phyloP scores from a whole-genome alignment of 1,140 invertebrate genomes.

The Meteorus sp. region DNA sequence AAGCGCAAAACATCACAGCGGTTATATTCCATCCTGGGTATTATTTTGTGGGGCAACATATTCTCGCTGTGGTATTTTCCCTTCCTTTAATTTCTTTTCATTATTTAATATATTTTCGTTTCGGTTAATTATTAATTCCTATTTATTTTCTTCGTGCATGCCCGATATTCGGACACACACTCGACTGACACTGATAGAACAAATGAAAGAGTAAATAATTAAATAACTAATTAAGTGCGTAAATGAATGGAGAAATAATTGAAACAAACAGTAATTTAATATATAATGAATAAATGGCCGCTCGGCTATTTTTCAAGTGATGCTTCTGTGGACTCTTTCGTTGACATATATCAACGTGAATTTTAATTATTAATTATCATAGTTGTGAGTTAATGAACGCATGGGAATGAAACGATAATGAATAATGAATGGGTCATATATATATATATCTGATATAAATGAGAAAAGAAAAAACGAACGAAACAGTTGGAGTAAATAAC shows the following conservation, averaged over 20 bases:
- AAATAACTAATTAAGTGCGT: background rate
- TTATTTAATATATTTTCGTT: too few species aligned
- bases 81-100: too few species aligned
- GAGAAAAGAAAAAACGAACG: background rate
- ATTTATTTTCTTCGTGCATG: constrained; percentile 23
- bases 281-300: constrained; percentile 1
- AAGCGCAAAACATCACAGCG: constrained; percentile 2
- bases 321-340: background rate
- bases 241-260: constrained; percentile 15
- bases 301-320: constrained; percentile 13
- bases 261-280: background rate
- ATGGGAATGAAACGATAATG: background rate
- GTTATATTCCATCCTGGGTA: too few species aligned
- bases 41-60: too few species aligned
- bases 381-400: background rate
- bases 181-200: constrained; percentile 20
- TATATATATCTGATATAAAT: too few species aligned
- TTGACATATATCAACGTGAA: background rate
- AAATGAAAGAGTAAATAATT: background rate
- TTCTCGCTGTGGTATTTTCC: too few species aligned
- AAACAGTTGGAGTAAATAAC: too few species aligned
- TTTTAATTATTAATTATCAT: background rate
- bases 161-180: constrained; percentile 19
- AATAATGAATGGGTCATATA: too few species aligned
- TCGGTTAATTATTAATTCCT: too few species aligned